These are phyloP conservation scores for Pogona vitticeps DNA, from an alignment of 2,113 vertebrate genomes.

Conservation along the genomic window DNA sequence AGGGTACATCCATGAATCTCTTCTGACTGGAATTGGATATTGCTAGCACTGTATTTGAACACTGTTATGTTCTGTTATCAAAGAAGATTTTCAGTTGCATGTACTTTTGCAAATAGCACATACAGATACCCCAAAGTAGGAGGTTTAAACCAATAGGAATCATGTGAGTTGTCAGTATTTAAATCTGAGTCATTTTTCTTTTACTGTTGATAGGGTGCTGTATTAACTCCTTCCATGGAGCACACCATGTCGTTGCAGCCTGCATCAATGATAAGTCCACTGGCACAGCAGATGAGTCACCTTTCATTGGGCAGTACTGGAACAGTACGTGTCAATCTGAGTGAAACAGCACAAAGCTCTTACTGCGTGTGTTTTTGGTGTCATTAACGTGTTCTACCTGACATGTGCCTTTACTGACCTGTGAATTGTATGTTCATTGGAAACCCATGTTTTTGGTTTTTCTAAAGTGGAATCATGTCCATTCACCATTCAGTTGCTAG, in stretches of 20 bases:
- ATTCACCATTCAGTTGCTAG: not conserved
- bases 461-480: not conserved
- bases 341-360: not conserved
- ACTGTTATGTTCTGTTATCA: not conserved
- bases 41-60: not conserved
- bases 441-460: too few relatives aligned
- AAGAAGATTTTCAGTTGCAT: not conserved
- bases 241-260: conserved; percentile 97
- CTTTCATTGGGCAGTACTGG: conserved; percentile 91
- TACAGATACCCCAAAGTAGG: not conserved
- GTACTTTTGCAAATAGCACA: rapidly evolving
- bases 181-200: conserved; percentile 29
- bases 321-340: conserved; percentile 82
- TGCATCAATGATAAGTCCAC: conserved; percentile 90
- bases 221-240: conserved; percentile 98
- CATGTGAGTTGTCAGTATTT: conserved; percentile 13
- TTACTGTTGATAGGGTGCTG: conserved; percentile 83
- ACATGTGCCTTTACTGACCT: not conserved
- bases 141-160: conserved; percentile 14
- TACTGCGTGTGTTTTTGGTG: not conserved
- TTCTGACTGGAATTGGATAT: not conserved
- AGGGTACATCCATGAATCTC: too few relatives aligned
- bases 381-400: not conserved
- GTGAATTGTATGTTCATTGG: not conserved
- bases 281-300: conserved; percentile 98